These are phyloP conservation scores for Alviniconcha strummeri DNA, from an alignment of 2,888 invertebrate genomes.

Conservation along the genomic window DNA sequence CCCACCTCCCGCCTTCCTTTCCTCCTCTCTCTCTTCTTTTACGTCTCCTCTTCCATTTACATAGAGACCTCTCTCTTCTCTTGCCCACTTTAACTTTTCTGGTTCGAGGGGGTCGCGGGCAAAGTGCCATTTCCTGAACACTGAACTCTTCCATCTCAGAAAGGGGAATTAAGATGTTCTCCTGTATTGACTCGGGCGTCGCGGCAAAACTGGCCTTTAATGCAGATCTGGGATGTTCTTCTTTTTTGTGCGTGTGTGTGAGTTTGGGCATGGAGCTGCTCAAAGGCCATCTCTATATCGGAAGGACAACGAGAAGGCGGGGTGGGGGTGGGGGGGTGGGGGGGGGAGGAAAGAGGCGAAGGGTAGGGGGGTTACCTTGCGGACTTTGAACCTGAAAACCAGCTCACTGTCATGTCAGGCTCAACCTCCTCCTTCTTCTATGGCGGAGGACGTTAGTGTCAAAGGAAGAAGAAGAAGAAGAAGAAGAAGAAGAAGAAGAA, in stretches of 20 bases:
- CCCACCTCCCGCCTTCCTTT: too few relatives aligned
- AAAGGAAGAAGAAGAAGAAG: too few relatives aligned
- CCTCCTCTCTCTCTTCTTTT: not conserved
- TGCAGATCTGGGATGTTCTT: slow-evolving; percentile 11
- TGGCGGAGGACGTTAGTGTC: too few relatives aligned
- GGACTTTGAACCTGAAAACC: too few relatives aligned
- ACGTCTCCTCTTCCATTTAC: slow-evolving; percentile 5
- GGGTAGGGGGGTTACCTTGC: too few relatives aligned
- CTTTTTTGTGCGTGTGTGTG: not conserved
- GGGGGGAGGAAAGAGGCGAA: too few relatives aligned
- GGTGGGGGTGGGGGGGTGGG: too few relatives aligned
- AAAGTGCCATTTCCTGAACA: slow-evolving; percentile 26
- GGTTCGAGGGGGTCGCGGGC: slow-evolving; percentile 4
- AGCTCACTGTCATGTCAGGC: too few relatives aligned
- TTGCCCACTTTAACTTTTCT: slow-evolving; percentile 22
- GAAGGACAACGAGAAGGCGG: too few relatives aligned
- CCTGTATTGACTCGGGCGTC: slow-evolving; percentile 18
- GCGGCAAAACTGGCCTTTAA: not conserved
- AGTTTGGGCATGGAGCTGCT: slow-evolving; percentile 7
- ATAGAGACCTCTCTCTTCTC: slow-evolving; percentile 17
- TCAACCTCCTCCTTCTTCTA: too few relatives aligned
- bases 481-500: too few relatives aligned
- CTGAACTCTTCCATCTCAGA: slow-evolving; percentile 2
- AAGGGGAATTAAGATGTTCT: slow-evolving; percentile 12
- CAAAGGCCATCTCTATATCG: not conserved